A percentile compares a stretch with the other conserved stretches of the same genome.
phyloP scores from a whole-genome alignment of 2,797 vertebrate species.

The Acanthornis magna region DNA sequence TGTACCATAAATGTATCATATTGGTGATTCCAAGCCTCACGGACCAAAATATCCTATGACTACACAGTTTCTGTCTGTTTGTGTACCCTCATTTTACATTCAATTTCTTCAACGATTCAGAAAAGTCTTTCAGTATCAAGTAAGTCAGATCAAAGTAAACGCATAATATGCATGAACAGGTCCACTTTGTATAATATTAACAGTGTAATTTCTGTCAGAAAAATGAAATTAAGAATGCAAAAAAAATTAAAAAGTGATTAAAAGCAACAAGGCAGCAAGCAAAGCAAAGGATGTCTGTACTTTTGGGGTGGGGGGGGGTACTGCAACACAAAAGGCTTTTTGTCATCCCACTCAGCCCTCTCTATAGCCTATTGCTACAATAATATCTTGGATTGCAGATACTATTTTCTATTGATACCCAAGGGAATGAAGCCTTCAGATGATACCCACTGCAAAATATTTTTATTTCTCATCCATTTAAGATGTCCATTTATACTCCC shows the following conservation, averaged over 20 bases:
- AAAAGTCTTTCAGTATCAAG: slow-evolving; percentile 29
- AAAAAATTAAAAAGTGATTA: not conserved
- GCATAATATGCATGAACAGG: not conserved
- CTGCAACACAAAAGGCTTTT: not conserved
- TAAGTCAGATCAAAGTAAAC: not conserved
- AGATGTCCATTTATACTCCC: not conserved
- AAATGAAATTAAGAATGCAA: not conserved
- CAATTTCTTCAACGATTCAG: not conserved
- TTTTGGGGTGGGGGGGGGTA: not conserved
- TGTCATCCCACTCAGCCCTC: not conserved
- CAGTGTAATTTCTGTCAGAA: not conserved
- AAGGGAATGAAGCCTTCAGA: not conserved
- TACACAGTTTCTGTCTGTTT: not conserved
- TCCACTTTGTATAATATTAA: not conserved
- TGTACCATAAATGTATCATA: not conserved
- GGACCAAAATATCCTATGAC: not conserved
- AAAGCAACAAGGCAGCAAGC: not conserved
- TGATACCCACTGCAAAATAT: not conserved
- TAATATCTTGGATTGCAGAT: not conserved
- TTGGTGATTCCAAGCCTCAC: not conserved
- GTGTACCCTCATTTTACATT: not conserved
- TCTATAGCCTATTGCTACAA: not conserved
- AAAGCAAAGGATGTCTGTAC: not conserved
- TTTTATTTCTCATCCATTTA: not conserved
- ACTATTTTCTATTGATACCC: not conserved